Evolutionary conservation across 2,888 invertebrate species (phyloP), one percentile per base, ranked within the genome.

Genomic region (Crocallis elinguaria): DNA sequence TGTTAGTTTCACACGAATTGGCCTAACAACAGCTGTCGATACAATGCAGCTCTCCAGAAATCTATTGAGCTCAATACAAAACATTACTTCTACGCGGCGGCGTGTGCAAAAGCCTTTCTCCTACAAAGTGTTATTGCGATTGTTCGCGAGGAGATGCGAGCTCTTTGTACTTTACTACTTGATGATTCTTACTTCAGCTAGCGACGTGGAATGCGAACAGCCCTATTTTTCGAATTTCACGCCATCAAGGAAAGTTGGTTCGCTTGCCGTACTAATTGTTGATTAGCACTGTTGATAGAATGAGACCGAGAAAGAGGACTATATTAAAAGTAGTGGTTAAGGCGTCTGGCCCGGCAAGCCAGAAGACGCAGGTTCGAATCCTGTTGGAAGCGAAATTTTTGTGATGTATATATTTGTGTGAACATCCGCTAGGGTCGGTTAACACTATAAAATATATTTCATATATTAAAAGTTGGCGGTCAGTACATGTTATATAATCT

Each of bases 121-220:
- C 48, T 56, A 55, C 55, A 59, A 64, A 61, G 55, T 64, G 61
- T 59, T 63, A 63, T 64, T 59, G 59, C 59, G 57, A 57, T 60
- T 64, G 59, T 64, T 64, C 51, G 50, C 49, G 37, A 46, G 42
- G 39, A 56, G 59, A 61, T 59, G 59, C 59, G 43, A 57, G 57
- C 49, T 49, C 54, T 56, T 56, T 56, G 55, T 61, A 43, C 45
- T 50, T 37, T 52, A 49, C 48, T 51, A 49, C 58, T 59, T 56
- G 42, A 60, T 55, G 49, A 60, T 53, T 49, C 53, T 50, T 54
- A 46, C 46, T 55, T 33, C 48, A 37, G 29, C 49, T 50, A 30
- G 19, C 29, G 23, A 42, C 32, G 21, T 9, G 30, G 42, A 53
- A 48, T 30, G 48, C 21, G 33, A 37, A 35, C 46, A 32, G 11